Percentiles rank a stretch among this genome's conserved stretches.
phyloP scores from a whole-genome alignment of 2,797 vertebrate species.

The Mormyrops attenuatus region DNA sequence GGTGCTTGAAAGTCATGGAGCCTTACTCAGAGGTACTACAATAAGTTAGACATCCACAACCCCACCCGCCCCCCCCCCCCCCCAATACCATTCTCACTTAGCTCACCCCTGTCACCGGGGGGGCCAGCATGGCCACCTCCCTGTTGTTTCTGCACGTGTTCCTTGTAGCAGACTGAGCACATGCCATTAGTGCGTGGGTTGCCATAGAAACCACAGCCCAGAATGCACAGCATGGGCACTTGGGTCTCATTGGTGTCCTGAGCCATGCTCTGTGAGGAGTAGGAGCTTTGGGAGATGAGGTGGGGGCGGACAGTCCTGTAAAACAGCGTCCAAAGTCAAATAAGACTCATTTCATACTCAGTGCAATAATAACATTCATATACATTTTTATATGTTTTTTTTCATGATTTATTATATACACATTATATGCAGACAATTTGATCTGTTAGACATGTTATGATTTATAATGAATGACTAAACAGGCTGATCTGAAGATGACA shows the following conservation, averaged over 20 bases:
- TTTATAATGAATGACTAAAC: neutral
- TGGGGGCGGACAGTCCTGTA: constrained; percentile 1
- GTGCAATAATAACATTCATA: neutral
- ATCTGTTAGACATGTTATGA: neutral
- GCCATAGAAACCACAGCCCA: constrained; percentile 82
- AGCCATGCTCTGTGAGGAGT: constrained; percentile 59
- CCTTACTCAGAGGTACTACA: neutral
- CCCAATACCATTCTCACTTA: neutral
- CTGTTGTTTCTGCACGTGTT: constrained; percentile 78
- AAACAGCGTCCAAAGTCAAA: neutral
- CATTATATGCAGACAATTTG: neutral
- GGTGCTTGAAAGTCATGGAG: neutral
- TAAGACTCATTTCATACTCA: neutral
- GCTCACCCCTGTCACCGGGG: constrained; percentile 33
- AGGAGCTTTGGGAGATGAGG: neutral
- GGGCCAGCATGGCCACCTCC: constrained; percentile 63
- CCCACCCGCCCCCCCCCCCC: neutral
- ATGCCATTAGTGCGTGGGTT: constrained; percentile 83
- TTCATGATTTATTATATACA: neutral
- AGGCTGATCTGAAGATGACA: neutral
- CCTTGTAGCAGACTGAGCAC: constrained; percentile 86
- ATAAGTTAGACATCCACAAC: neutral
- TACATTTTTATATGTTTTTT: neutral
- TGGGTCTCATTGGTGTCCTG: constrained; percentile 85
- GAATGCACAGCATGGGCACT: constrained; percentile 76